A percentile compares a stretch with the other conserved stretches of the same genome.
phyloP scores from a whole-genome alignment of 2,888 invertebrate species.

The Pristionchus maxplancki region DNA sequence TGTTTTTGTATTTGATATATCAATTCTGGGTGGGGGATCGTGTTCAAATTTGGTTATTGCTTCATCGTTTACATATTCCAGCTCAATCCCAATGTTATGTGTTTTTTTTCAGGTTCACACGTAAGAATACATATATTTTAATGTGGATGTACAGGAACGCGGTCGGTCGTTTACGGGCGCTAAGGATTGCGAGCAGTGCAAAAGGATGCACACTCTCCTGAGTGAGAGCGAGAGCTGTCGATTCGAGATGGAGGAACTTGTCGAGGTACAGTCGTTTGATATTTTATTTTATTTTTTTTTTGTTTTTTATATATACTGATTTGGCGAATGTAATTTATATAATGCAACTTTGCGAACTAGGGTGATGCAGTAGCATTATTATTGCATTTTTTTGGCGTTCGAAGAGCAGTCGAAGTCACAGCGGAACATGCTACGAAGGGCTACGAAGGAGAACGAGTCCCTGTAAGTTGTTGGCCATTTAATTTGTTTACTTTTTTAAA shows the following conservation, averaged over 20 bases:
- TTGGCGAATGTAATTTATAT: too few species aligned
- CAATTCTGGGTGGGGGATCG: too few species aligned
- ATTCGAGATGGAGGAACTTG: slow-evolving; percentile 69
- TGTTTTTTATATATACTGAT: too few species aligned
- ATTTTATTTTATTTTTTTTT: too few species aligned
- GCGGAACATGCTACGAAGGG: slow-evolving; percentile 65
- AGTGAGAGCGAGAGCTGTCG: slow-evolving; percentile 63
- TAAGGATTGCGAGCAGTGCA: slow-evolving; percentile 62
- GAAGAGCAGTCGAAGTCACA: slow-evolving; percentile 67
- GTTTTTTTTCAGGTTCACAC: too few species aligned
- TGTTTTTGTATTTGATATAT: too few species aligned
- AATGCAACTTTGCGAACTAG: too few species aligned
- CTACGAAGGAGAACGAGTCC: slow-evolving; percentile 70
- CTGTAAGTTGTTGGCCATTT: slow-evolving; percentile 58
- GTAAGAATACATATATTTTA: too few species aligned
- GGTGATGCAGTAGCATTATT: background rate
- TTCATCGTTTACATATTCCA: too few species aligned
- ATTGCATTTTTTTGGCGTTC: background rate
- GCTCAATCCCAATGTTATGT: too few species aligned
- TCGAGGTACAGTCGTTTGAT: slow-evolving; percentile 59
- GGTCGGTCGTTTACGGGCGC: slow-evolving; percentile 32
- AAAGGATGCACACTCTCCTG: slow-evolving; percentile 55
- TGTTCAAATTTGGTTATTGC: too few species aligned
- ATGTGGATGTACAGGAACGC: background rate
- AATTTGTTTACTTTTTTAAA: too few species aligned